Conservation (phyloP, 2,113 vertebrate species). For the Zapornia atra region DNA sequence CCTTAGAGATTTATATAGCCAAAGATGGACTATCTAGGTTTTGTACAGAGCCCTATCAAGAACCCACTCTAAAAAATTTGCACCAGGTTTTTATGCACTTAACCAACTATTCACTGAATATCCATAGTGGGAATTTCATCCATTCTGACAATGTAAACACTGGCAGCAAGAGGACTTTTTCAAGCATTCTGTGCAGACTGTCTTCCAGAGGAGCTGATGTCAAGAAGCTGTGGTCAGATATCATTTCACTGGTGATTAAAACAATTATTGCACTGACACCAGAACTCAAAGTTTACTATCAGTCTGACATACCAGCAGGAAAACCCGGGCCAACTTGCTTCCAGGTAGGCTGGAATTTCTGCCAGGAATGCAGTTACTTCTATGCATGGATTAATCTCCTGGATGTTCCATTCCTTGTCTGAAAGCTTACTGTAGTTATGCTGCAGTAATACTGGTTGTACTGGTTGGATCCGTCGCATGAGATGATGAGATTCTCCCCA, state of each 20-base stretch:
- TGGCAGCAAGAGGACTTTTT: constrained; percentile 95
- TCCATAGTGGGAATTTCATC: constrained; percentile 92
- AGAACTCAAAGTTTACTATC: constrained; percentile 94
- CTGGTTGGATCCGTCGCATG: not conserved
- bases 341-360: constrained; percentile 80
- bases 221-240: constrained; percentile 96
- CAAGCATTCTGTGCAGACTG: constrained; percentile 89
- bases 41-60: constrained; percentile 96
- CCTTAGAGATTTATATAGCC: constrained; percentile 95
- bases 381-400: not conserved
- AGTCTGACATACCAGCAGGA: constrained; percentile 92
- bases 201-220: constrained; percentile 90
- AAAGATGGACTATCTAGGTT: constrained; percentile 96
- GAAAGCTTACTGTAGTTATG: not conserved
- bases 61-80: constrained; percentile 91
- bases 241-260: constrained; percentile 95
- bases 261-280: constrained; percentile 92
- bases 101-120: constrained; percentile 96
- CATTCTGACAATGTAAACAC: constrained; percentile 91
- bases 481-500: not conserved
- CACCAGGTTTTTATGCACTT: constrained; percentile 97
- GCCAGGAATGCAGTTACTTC: not conserved
- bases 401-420: not conserved
- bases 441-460: not conserved
- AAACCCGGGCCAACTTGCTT: constrained; percentile 96